Base-by-base conservation (phyloP, 1,140 invertebrate genomes). In the Drosophila pseudoananassae region DNA sequence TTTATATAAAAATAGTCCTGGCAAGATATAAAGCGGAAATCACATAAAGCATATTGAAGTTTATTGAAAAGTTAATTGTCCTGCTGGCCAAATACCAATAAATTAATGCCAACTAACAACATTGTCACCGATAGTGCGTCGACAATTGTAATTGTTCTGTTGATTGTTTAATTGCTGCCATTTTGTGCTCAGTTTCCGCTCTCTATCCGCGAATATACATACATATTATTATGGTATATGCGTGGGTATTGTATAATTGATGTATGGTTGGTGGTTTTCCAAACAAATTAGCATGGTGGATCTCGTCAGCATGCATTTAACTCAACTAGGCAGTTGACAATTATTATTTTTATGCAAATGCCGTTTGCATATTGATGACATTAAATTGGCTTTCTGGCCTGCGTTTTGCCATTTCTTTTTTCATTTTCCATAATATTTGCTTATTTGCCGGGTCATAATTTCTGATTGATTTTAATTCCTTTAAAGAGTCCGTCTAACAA, bases 111-210 rank as follows among this genome's bases (percentile, higher is more conserved):
- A 66, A 59, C 64, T 82, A 80, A 82, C 73, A 76, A 85, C 76
- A 77, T 77, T 84, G 81, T 85, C 81, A 81, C 63, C 82, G 77
- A 58, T 85, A 46, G 43, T 43, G 40, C 40, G 40, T 17, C 43
- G 17, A 75, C 43, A 46, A 46, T 46, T 77, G 78, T 85, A 85
- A 87, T 85, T 85, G 82, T 80, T 85, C 64, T 85, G 82, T 78
- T 87, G 82, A 88, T 87, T 87, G 82, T 87, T 87, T 88, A 87
- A 85, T 85, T 85, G 82, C 78, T 74, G 78, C 78, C 82, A 87
- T 85, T 87, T 87, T 87, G 82, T 65, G 78, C 70, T 61, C 82
- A 78, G 78, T 78, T 61, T 76, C 57, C 77, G 59, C 31, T 43
- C 15, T 43, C 33, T 59, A 33, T 20, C 40, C 9, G 15, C 17